A percentile compares a stretch with the other conserved stretches of the same genome.
phyloP scores from a whole-genome alignment of 1,140 invertebrate species.

The Heliconius himera region DNA sequence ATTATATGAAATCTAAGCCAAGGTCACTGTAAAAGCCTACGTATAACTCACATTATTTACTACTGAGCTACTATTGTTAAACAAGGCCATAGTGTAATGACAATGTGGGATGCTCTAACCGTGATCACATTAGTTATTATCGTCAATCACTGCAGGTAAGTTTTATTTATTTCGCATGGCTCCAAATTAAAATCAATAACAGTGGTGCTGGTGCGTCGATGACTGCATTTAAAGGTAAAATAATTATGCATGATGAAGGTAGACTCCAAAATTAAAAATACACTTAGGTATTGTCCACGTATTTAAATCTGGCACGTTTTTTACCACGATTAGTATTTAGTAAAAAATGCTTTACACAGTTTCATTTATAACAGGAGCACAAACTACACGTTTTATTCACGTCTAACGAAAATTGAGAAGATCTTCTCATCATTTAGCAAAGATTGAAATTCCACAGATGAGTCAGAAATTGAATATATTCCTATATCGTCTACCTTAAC shows the following conservation, averaged over 20 bases:
- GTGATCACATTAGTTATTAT: conserved; percentile 56
- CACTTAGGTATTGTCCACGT: conserved; percentile 50
- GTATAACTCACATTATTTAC: conserved; percentile 43
- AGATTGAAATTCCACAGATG: conserved; percentile 84
- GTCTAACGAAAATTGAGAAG: conserved; percentile 55
- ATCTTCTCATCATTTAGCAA: conserved; percentile 50
- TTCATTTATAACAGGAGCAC: conserved; percentile 67
- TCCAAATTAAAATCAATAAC: conserved; percentile 51
- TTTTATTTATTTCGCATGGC: conserved; percentile 46
- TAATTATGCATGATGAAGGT: conserved; percentile 59
- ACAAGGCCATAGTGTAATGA: conserved; percentile 65
- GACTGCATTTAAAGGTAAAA: conserved; percentile 63
- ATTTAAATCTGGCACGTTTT: conserved; percentile 52
- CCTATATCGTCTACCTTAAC: conserved; percentile 90
- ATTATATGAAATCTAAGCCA: conserved; percentile 43
- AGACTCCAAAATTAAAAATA: conserved; percentile 77
- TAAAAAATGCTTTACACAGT: conserved; percentile 61
- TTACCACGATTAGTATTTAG: conserved; percentile 50
- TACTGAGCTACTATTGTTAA: conserved; percentile 54
- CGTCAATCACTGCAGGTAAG: conserved; percentile 66
- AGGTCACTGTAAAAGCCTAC: conserved; percentile 52
- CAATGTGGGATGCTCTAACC: conserved; percentile 51
- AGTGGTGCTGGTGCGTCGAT: conserved; percentile 61
- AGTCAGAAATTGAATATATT: conserved; percentile 89
- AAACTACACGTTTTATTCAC: conserved; percentile 67